phyloP scores from a whole-genome alignment of 2,113 vertebrate genomes.

The Sphyrna mokarran region DNA sequence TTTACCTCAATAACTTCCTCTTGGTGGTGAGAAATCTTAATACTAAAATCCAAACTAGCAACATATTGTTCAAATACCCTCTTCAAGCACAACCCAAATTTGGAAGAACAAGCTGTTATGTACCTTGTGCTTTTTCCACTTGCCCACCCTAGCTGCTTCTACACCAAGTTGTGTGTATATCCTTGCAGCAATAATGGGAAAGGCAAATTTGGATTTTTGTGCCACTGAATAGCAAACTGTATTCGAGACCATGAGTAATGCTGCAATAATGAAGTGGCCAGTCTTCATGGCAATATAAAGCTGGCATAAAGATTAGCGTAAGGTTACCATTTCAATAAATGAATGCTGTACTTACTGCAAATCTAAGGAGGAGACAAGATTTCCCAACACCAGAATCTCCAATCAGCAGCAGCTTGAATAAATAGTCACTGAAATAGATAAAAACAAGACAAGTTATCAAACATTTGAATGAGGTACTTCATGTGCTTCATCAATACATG shows the following conservation, averaged over 20 bases:
- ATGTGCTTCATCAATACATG: not conserved
- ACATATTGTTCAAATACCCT: not conserved
- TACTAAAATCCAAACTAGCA: not conserved
- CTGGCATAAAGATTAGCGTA: not conserved
- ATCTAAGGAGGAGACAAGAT: conserved; percentile 94
- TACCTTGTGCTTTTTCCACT: not conserved
- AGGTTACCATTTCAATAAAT: not conserved
- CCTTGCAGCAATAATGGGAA: not conserved
- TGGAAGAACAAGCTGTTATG: not conserved
- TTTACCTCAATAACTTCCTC: not conserved
- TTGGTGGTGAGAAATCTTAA: not conserved
- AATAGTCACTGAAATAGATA: conserved; percentile 80
- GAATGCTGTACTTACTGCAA: conserved; percentile 76
- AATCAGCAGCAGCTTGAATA: conserved; percentile 98
- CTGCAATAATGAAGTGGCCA: not conserved
- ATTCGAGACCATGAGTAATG: not conserved
- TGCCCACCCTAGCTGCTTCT: not conserved
- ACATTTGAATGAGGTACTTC: not conserved
- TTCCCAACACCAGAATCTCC: conserved; percentile 96
- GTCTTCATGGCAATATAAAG: not conserved
- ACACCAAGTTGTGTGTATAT: not conserved
- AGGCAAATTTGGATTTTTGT: not conserved
- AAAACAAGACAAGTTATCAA: not conserved
- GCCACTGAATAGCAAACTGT: not conserved
- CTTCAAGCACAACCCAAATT: not conserved